Evolutionary conservation across 23 tunicate species (phyloP).

Genomic region (Ciona savignyi): DNA sequence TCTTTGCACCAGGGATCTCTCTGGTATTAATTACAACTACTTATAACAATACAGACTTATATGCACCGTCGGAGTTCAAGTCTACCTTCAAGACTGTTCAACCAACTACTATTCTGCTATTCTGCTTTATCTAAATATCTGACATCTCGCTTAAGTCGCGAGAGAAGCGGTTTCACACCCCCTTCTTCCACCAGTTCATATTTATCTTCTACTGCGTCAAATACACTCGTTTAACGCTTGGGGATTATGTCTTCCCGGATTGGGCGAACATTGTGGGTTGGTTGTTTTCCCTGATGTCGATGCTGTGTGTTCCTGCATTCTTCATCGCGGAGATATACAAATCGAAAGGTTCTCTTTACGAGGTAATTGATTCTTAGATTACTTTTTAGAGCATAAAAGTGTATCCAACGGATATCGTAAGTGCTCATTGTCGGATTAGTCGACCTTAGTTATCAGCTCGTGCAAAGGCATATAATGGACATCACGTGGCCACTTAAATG

Average conservation of each 20-base stretch:
- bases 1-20: conserved; percentile 48
- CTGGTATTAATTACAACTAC: conserved; percentile 18
- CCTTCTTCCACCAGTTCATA: conserved; percentile 24
- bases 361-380: conserved; percentile 24
- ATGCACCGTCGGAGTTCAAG: too few relatives aligned
- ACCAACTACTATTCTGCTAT: too few relatives aligned
- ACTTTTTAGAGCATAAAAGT: too few relatives aligned
- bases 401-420: too few relatives aligned
- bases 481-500: too few relatives aligned
- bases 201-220: conserved; percentile 52
- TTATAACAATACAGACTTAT: too few relatives aligned
- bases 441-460: too few relatives aligned
- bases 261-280: conserved; percentile 81
- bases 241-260: conserved; percentile 52
- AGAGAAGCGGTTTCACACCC: too few relatives aligned
- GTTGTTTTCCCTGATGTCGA: conserved; percentile 47
- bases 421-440: too few relatives aligned
- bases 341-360: conserved; percentile 18
- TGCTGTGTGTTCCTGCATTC: conserved; percentile 32
- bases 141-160: too few relatives aligned
- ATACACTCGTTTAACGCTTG: conserved; percentile 36
- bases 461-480: too few relatives aligned
- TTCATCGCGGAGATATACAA: conserved; percentile 14
- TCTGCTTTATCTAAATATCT: too few relatives aligned
- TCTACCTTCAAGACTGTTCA: neutral